These are phyloP conservation scores for Charadrius vociferus DNA, from an alignment of 2,113 vertebrate genomes.

Conservation along the genomic window DNA sequence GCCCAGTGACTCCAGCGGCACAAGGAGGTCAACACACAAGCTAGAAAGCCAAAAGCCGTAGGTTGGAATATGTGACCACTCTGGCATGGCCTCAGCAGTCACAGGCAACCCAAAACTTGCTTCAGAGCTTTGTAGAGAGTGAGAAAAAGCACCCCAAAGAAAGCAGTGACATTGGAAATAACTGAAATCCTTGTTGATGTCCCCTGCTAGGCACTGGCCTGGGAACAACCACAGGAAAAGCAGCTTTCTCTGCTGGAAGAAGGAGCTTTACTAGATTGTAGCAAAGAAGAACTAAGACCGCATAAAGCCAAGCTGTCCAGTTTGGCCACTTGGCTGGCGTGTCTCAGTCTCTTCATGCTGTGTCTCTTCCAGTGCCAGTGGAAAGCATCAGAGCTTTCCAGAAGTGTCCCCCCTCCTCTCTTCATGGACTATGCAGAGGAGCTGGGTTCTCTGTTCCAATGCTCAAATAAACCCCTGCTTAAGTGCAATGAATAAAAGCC, in stretches of 20 bases:
- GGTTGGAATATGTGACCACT: background rate
- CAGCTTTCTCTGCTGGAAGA: background rate
- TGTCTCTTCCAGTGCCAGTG: background rate
- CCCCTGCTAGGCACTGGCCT: background rate
- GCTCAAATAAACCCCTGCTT: background rate
- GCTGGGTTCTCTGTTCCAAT: background rate
- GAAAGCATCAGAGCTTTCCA: background rate
- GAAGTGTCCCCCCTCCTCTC: background rate
- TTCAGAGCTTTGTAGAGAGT: fast-evolving
- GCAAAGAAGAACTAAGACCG: background rate
- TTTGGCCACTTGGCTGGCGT: fast-evolving
- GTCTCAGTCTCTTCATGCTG: background rate
- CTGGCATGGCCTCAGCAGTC: background rate
- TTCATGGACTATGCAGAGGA: background rate
- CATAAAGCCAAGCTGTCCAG: background rate
- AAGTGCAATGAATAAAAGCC: background rate
- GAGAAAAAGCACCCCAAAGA: background rate
- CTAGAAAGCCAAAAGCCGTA: fast-evolving
- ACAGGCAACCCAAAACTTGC: background rate
- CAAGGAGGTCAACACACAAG: background rate
- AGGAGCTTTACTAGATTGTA: background rate
- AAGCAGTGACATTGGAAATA: background rate
- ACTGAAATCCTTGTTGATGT: background rate
- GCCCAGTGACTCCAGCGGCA: background rate
- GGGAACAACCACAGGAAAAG: background rate